Evolutionary conservation across 2,797 vertebrate genomes (phyloP), one percentile per base, ranked within the genome.

Genomic region (Tragelaphus eurycerus): DNA sequence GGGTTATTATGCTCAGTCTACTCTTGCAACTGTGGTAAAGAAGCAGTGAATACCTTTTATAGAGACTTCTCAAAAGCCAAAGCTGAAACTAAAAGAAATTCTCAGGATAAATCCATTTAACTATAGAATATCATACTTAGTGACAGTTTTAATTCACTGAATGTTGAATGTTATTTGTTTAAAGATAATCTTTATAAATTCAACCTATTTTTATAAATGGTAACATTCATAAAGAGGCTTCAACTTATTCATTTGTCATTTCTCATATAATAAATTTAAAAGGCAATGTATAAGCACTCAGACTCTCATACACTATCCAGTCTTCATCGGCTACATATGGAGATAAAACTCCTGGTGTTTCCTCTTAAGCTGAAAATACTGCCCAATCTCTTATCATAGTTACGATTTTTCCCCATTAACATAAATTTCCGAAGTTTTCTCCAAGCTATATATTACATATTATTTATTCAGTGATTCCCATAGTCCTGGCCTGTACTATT

Each of bases 151-250:
- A 85, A 50, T 85, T 76, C 64, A 62, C 52, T 64, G 38, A 89
- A 48, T 74, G 9, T 38, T 71, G 34, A 86, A 79, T 67, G 92
- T 16, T 86, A 34, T 90, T 94, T 96, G 67, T 67, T 95, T 84
- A 96, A 85, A 96, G 82, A 83, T 55, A 97, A 97, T 95, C 74
- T 89, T 90, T 76, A 86, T 4, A 96, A 93, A 93, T 79, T 79
- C 79, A 89, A 50, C 46, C 88, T 93, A 19, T 88, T 74, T 86
- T 88, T 89, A 52, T 83, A 96, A 95, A 82, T 38, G 19, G 21
- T 93, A 74, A 81, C 27, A n/a, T 38, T 93, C 14, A 55, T 23
- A 29, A 79, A 96, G 14, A 86, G 17, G 10, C 7, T 95, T 17
- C 29, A 85, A 64, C 4, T 43, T 81, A 50, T 17, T 89, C 34